Percentiles rank a stretch among this genome's conserved stretches.
Evolutionary conservation across 1,140 invertebrate genomes (phyloP).

Genomic region (Drosophila paulistorum): DNA sequence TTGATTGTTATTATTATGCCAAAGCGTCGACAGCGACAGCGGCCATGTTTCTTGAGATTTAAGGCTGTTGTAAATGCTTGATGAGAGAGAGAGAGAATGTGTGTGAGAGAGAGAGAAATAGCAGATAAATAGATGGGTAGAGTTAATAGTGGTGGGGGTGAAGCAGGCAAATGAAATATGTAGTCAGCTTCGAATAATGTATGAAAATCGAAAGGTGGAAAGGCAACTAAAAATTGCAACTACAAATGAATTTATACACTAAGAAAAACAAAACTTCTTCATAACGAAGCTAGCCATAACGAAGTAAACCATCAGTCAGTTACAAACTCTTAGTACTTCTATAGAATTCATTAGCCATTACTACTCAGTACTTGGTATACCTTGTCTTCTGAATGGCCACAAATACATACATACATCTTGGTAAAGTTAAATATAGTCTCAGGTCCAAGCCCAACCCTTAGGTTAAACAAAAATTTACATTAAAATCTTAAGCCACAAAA

Average conservation of each 20-base stretch:
- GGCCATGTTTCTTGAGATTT: constrained; percentile 53
- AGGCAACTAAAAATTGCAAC: constrained; percentile 24
- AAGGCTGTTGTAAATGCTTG: constrained; percentile 7
- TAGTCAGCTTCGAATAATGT: constrained; percentile 41
- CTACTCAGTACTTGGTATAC: no score
- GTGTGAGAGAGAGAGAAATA: not conserved
- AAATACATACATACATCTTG: not conserved
- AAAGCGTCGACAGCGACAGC: constrained; percentile 36
- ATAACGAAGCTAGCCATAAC: no score
- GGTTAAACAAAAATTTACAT: not conserved
- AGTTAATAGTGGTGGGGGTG: not conserved
- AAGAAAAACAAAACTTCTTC: constrained; percentile 12
- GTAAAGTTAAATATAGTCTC: not conserved
- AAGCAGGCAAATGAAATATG: constrained; percentile 55
- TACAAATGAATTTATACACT: constrained; percentile 26
- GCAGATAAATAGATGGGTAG: not conserved
- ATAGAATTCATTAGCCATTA: no score
- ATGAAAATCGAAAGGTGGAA: constrained; percentile 13
- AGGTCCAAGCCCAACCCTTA: not conserved
- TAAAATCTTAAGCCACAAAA: constrained; percentile 11
- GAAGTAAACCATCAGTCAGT: no score
- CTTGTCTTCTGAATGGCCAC: no score
- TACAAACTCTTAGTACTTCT: no score
- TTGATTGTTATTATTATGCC: constrained; percentile 65
- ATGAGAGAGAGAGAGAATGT: not conserved